phyloP scores from a whole-genome alignment of 2,888 invertebrate species.

The Morpho helenor region DNA sequence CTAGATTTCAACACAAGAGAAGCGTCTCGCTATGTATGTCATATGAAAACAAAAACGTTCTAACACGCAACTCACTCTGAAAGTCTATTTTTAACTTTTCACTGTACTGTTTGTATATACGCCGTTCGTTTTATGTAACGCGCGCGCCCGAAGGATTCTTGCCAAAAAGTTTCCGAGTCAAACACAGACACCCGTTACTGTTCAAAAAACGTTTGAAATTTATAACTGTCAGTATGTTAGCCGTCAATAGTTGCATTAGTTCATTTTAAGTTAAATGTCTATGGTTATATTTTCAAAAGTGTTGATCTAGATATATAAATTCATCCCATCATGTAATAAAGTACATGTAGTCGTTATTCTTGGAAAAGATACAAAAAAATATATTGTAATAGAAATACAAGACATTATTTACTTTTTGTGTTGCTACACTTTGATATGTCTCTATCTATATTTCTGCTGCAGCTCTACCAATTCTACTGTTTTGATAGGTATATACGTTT shows the following conservation, averaged over 20 bases:
- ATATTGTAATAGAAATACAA: no score
- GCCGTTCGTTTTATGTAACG: conserved; percentile 66
- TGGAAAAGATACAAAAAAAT: no score
- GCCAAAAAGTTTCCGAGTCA: conserved; percentile 60
- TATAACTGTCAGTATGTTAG: conserved; percentile 40
- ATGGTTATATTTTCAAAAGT: not conserved
- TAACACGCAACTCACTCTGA: conserved; percentile 66
- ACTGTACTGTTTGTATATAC: conserved; percentile 47
- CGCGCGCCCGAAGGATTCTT: conserved; percentile 67
- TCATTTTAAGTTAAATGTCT: not conserved
- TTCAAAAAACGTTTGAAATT: conserved; percentile 63
- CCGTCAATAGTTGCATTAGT: not conserved
- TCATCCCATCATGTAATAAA: no score
- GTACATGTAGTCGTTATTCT: no score
- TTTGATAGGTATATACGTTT: no score
- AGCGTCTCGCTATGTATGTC: conserved; percentile 65
- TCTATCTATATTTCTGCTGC: no score
- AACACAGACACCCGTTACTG: conserved; percentile 41
- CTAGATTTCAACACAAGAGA: conserved; percentile 64
- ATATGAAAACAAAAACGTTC: conserved; percentile 73
- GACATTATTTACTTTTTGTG: no score
- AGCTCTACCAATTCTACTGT: no score
- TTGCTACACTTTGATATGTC: no score
- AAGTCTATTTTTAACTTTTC: conserved; percentile 74
- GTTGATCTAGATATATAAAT: no score